phyloP scores from a whole-genome alignment of 2,797 vertebrate species.

The Danio aesculapii region DNA sequence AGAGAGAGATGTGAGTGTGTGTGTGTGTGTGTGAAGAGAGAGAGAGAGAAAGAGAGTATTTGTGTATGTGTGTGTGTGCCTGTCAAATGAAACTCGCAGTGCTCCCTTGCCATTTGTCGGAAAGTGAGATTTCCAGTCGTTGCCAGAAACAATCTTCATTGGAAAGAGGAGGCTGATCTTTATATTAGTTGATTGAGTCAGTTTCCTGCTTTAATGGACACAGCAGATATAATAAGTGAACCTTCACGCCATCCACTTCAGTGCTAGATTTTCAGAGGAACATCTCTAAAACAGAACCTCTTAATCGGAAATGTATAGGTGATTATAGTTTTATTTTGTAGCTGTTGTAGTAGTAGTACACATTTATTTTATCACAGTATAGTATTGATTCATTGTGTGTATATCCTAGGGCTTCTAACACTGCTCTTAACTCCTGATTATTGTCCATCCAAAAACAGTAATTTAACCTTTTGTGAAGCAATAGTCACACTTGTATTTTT shows the following conservation, averaged over 20 bases:
- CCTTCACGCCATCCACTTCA: neutral
- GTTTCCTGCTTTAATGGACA: slow-evolving; percentile 14
- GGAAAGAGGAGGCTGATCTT: slow-evolving; percentile 19
- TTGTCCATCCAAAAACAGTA: no score
- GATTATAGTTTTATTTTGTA: neutral
- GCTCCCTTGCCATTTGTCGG: slow-evolving; percentile 35
- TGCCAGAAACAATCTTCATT: slow-evolving; percentile 42
- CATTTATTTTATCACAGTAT: neutral
- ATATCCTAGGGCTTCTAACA: no score
- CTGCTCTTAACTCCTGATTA: no score
- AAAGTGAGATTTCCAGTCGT: slow-evolving; percentile 14
- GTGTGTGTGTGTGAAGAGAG: slow-evolving; percentile 48
- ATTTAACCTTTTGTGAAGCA: no score
- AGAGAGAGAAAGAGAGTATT: slow-evolving; percentile 67
- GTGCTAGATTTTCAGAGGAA: neutral
- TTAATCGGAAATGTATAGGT: neutral
- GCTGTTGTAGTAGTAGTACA: neutral
- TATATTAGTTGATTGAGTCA: slow-evolving; percentile 1
- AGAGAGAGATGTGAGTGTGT: slow-evolving; percentile 38
- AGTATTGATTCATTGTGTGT: neutral
- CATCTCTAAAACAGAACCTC: neutral
- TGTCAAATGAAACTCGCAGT: slow-evolving; percentile 33
- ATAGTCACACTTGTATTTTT: no score
- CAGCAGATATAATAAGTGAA: neutral
- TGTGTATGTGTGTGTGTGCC: slow-evolving; percentile 67